Evolutionary conservation across 1,140 invertebrate genomes (phyloP), one percentile per base, ranked within the genome.

Genomic region (Pogonomyrmex barbatus): DNA sequence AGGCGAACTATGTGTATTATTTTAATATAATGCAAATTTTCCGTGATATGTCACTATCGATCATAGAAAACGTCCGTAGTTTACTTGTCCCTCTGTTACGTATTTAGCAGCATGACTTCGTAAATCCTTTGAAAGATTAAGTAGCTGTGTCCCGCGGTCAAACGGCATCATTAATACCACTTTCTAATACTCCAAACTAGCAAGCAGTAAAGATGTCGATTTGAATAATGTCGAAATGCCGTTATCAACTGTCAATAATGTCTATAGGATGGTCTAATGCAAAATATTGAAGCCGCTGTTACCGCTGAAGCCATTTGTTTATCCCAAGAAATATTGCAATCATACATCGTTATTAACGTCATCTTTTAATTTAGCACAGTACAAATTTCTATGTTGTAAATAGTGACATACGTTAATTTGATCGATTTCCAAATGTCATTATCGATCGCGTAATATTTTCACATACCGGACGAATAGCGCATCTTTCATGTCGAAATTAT

Each of bases 371-470:
- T 83, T 73, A 56, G 52, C 42, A 36, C 63, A 47, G 47, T 54
- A 79, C 50, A 71, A 58, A 82, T 58, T 52, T 10, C 30, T n/a
- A 42, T 12, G 30, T 33, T 9, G 14, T 42, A 30, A 79, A 45
- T n/a, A 14, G 17, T 33, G 71, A 58, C 68, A 12, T 14, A 39
- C 54, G 45, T 56, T 75, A 50, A 83, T 83, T 83, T 83, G 68
- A 75, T 83, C 68, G 68, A 83, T 75, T 83, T 75, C 54, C 14
- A 83, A 82, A 83, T 83, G 30, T 50, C 42, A 83, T 83, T 83
- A 75, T 17, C 45, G 54, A 50, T 50, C 68, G 36, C 6, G 54
- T n/a, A 47, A 47, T 12, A 12, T 45, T 83, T 83, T 75, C 70
- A 50, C 54, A 30, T 12, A 17, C 17, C 42, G 42, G 24, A 42